Evolutionary conservation across 2,797 vertebrate species (phyloP), one percentile per base, ranked within the genome.

Genomic region (Rhyacichthys aspro): DNA sequence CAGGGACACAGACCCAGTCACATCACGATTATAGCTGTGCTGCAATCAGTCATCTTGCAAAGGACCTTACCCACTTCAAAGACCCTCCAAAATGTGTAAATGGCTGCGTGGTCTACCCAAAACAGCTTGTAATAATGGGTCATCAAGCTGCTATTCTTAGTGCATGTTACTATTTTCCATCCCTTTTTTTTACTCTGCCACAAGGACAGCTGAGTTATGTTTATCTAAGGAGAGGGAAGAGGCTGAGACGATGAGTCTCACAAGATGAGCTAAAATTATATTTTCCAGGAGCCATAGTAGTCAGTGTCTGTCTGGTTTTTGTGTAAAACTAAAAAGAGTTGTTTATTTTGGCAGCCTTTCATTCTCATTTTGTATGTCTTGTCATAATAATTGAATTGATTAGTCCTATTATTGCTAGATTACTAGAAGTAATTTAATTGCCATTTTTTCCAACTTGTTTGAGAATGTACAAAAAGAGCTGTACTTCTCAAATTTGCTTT

Each of bases 11-110:
- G 11, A 63, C 18, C 37, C 7, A 8, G 11, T 43, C 45, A 43
- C 37, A 0, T 82, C 34, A 62, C 42, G 5, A 71, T 67, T 64
- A 19, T 33, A 71, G 63, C 56, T 43, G 41, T 55, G 38, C 71
- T 2, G 69, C 76, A 90, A 90, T 91, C 79, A 89, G 72, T 39
- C 42, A 43, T 68, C 56, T 50, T 23, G 43, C 83, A 48, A 84
- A 87, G 84, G 54, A 63, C 60, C 68, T 58, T 15, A 41, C 12
- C 69, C 69, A 64, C 77, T 80, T 82, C 69, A 85, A 61, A 57
- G 43, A 43, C 52, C 42, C 66, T 85, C 70, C 59, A 76, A 32
- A 55, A 57, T 38, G 53, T 75, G 66, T 72, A 78, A 81, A 84
- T 74, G 59, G 60, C 55, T 53, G 17, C 5, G 5, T 49, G 50